Conservation (phyloP, 2,797 vertebrate species). For the Lycodopsis pacificus region DNA sequence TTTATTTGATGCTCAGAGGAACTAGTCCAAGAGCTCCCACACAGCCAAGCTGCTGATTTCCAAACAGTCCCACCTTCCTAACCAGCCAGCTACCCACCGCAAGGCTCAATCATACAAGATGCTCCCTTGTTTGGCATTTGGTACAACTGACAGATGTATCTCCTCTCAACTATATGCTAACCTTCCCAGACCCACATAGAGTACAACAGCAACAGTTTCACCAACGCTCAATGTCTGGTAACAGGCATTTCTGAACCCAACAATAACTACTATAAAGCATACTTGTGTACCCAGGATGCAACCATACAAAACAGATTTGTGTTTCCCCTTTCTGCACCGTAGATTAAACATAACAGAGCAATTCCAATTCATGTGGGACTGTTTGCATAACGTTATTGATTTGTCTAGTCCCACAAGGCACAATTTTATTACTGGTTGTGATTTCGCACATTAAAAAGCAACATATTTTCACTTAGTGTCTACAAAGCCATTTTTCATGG, state of each 20-base stretch:
- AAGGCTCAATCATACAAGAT: conserved; percentile 42
- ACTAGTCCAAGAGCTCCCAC: conserved; percentile 61
- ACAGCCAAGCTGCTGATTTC: conserved; percentile 63
- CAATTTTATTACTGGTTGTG: conserved; percentile 37
- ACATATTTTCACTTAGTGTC: conserved; percentile 54
- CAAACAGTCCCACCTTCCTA: conserved; percentile 37
- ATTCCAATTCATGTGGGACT: conserved; percentile 43
- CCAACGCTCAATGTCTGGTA: neutral
- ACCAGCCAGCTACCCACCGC: conserved; percentile 49
- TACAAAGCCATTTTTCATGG: conserved; percentile 58
- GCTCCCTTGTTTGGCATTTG: conserved; percentile 36
- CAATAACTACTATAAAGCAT: neutral
- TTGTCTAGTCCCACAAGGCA: conserved; percentile 36
- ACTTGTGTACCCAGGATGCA: neutral
- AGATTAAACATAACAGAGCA: conserved; percentile 45
- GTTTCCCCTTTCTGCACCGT: neutral
- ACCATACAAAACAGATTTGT: conserved; percentile 9
- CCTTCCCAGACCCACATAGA: neutral
- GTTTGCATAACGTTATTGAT: conserved; percentile 51
- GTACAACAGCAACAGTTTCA: conserved; percentile 6
- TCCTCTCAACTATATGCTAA: conserved; percentile 8
- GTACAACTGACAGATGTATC: conserved; percentile 38
- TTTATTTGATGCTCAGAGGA: conserved; percentile 6
- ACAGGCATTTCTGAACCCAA: neutral
- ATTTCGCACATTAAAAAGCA: conserved; percentile 56